These are phyloP conservation scores for Pterocles gutturalis DNA, from an alignment of 2,113 vertebrate species.

Conservation along the genomic window DNA sequence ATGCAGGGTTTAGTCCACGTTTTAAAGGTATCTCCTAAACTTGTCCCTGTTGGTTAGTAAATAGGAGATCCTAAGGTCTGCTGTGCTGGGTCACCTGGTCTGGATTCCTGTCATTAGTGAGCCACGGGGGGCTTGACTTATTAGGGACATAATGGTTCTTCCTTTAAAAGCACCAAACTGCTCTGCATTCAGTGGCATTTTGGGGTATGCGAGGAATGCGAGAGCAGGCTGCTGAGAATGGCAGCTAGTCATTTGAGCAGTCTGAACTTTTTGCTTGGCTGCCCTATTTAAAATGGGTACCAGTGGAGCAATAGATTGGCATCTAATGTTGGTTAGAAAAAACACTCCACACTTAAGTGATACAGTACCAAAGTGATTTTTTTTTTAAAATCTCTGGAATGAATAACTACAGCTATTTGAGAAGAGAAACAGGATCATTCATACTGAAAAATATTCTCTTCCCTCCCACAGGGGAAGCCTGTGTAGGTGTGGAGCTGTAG, in stretches of 20 bases:
- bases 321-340: slow-evolving; percentile 2
- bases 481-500: slow-evolving; percentile 75
- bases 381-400: slow-evolving; percentile 61
- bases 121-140: background rate
- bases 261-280: slow-evolving; percentile 26
- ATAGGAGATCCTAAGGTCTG: background rate
- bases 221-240: background rate
- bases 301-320: slow-evolving; percentile 34
- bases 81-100: background rate
- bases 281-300: slow-evolving; percentile 44
- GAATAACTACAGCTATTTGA: slow-evolving; percentile 69
- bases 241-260: background rate
- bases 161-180: background rate
- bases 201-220: slow-evolving; percentile 27
- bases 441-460: slow-evolving; percentile 75
- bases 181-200: background rate
- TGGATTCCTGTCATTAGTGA: background rate
- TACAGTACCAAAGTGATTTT: slow-evolving; percentile 56
- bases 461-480: slow-evolving; percentile 71
- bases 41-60: background rate
- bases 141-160: slow-evolving; percentile 5
- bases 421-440: slow-evolving; percentile 75
- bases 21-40: background rate
- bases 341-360: slow-evolving; percentile 6
- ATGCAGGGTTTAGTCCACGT: rapidly evolving